phyloP scores from a whole-genome alignment of 2,888 invertebrate genomes.

The Acronicta leporina region DNA sequence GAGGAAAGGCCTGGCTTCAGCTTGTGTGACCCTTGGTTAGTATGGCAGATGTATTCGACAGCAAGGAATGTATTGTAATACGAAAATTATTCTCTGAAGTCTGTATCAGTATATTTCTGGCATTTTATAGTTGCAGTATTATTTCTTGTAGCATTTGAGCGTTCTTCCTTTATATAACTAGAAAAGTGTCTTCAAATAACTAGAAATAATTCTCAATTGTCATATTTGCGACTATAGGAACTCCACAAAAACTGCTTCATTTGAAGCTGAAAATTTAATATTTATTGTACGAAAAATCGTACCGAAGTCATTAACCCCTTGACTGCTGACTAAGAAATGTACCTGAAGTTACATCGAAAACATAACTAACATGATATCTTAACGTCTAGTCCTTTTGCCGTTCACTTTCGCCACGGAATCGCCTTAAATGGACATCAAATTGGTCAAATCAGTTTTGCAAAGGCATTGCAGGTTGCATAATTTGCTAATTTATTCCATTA shows the following conservation, averaged over 20 bases:
- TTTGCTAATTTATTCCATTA: conserved; percentile 58
- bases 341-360: conserved; percentile 39
- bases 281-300: neutral
- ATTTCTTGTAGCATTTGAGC: neutral
- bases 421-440: conserved; percentile 65
- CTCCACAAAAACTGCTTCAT: neutral
- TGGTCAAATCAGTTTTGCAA: conserved; percentile 64
- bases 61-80: conserved; percentile 8
- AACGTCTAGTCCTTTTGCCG: conserved; percentile 56
- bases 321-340: conserved; percentile 25
- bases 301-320: conserved; percentile 4
- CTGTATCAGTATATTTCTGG: neutral
- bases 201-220: neutral
- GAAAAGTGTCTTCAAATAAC: no score
- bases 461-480: conserved; percentile 61
- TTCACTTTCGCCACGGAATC: conserved; percentile 65
- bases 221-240: neutral
- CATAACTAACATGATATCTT: conserved; percentile 52
- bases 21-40: conserved; percentile 22
- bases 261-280: neutral
- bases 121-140: neutral
- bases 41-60: conserved; percentile 10
- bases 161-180: no score
- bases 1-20: conserved; percentile 52
- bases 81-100: conserved; percentile 4